Evolutionary conservation across 2,888 invertebrate genomes (phyloP).

Genomic region (Epistrophe eligans): DNA sequence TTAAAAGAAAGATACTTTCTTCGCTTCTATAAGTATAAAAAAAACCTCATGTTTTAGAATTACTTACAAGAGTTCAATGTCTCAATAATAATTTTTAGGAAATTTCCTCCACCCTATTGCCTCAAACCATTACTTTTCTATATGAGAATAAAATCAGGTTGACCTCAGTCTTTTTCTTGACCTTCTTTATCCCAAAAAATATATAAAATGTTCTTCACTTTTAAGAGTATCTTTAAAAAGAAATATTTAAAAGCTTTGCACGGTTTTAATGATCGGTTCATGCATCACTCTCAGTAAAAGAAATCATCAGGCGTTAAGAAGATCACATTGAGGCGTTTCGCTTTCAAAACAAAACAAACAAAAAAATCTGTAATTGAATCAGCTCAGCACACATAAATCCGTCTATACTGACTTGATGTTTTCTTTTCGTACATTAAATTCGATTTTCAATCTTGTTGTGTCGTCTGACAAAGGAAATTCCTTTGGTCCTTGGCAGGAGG

Average conservation of each 20-base stretch:
- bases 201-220: not conserved
- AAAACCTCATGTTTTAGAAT: not conserved
- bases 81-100: not conserved
- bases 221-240: constrained; percentile 39
- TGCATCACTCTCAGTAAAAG: constrained; percentile 32
- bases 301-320: constrained; percentile 32
- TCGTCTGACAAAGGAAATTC: constrained; percentile 65
- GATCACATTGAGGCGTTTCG: constrained; percentile 43
- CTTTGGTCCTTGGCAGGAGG: constrained; percentile 52
- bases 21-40: not conserved
- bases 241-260: constrained; percentile 12
- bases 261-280: constrained; percentile 45
- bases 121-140: not conserved
- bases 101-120: not conserved
- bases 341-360: not conserved
- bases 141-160: not conserved
- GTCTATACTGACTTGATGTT: constrained; percentile 40
- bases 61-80: not conserved
- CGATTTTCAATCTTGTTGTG: constrained; percentile 27
- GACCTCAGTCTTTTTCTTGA: not conserved
- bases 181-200: constrained; percentile 28
- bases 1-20: not conserved
- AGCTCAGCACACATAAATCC: constrained; percentile 58
- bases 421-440: constrained; percentile 8
- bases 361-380: constrained; percentile 56